Evolutionary conservation across 1,140 invertebrate genomes (phyloP).

Genomic region (Scaptomyza graminum): DNA sequence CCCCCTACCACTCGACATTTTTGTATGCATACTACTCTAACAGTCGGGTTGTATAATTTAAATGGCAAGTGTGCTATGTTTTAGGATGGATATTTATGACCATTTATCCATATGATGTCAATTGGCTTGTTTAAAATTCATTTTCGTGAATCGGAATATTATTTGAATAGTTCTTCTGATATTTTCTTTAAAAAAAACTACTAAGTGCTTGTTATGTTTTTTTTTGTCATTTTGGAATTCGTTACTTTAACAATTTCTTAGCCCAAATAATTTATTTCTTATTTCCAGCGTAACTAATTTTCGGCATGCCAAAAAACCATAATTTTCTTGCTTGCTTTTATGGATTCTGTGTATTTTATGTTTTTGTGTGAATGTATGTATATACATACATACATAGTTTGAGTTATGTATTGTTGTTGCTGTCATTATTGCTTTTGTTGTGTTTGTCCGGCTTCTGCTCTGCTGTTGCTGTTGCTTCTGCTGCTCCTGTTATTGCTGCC

Average conservation of each 20-base stretch:
- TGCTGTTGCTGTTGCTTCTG: not conserved
- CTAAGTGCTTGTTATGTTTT: too few species aligned
- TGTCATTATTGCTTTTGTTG: conserved; percentile 16
- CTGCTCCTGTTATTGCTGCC: not conserved
- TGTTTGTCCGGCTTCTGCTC: conserved; percentile 26
- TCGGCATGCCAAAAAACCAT: not conserved
- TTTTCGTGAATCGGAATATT: too few species aligned
- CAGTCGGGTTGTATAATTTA: not conserved
- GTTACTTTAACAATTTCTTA: too few species aligned
- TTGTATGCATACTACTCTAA: not conserved
- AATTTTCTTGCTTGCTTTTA: conserved; percentile 45
- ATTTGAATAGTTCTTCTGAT: too few species aligned
- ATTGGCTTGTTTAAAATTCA: too few species aligned
- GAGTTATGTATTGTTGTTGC: conserved; percentile 21
- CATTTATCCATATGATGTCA: too few species aligned
- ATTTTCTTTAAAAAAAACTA: too few species aligned
- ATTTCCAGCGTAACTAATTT: not conserved
- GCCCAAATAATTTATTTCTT: too few species aligned
- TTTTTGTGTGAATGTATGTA: conserved; percentile 45
- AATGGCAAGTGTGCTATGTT: too few species aligned
- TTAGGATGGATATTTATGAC: too few species aligned
- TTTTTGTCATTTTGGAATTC: too few species aligned
- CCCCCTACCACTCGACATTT: not conserved
- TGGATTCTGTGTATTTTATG: conserved; percentile 62
- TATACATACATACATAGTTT: conserved; percentile 27